A percentile compares a stretch with the other conserved stretches of the same genome.
Conservation (phyloP, 2,888 invertebrate genomes). For the Lycia hirtaria region DNA sequence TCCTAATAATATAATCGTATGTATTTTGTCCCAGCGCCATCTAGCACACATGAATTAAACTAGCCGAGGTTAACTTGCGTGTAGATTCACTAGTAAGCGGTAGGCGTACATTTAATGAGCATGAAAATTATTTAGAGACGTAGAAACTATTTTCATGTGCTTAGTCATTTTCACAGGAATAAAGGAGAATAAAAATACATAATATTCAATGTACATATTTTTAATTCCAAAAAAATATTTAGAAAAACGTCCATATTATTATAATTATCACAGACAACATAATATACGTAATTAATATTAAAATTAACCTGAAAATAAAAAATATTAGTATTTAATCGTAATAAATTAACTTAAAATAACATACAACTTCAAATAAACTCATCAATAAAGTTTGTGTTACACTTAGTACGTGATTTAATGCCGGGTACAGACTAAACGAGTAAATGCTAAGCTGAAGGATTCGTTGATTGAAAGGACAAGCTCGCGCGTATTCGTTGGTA, state of each 20-base stretch:
- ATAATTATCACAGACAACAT: slow-evolving; percentile 48
- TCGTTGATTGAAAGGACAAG: too few relatives aligned
- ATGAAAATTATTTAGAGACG: not conserved
- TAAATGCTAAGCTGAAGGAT: too few relatives aligned
- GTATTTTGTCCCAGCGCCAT: too few relatives aligned
- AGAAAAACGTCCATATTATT: slow-evolving; percentile 11
- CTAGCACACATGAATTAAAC: too few relatives aligned
- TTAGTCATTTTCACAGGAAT: slow-evolving; percentile 9
- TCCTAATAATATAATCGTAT: too few relatives aligned
- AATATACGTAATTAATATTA: slow-evolving; percentile 48
- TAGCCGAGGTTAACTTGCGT: too few relatives aligned
- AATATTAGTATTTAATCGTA: slow-evolving; percentile 14
- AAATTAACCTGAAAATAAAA: slow-evolving; percentile 42
- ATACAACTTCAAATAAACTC: not conserved
- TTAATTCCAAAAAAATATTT: slow-evolving; percentile 9
- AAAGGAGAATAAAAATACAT: slow-evolving; percentile 11
- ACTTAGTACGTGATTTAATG: too few relatives aligned
- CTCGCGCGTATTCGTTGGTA: too few relatives aligned
- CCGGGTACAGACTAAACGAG: too few relatives aligned
- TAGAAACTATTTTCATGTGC: not conserved
- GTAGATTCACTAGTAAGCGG: too few relatives aligned
- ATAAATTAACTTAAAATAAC: slow-evolving; percentile 28
- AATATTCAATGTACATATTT: not conserved
- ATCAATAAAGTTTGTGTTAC: too few relatives aligned
- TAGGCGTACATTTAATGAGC: not conserved